Percentiles rank a stretch among this genome's conserved stretches.
Evolutionary conservation across 1,140 invertebrate genomes (phyloP).

Genomic region (Heliothis virescens): DNA sequence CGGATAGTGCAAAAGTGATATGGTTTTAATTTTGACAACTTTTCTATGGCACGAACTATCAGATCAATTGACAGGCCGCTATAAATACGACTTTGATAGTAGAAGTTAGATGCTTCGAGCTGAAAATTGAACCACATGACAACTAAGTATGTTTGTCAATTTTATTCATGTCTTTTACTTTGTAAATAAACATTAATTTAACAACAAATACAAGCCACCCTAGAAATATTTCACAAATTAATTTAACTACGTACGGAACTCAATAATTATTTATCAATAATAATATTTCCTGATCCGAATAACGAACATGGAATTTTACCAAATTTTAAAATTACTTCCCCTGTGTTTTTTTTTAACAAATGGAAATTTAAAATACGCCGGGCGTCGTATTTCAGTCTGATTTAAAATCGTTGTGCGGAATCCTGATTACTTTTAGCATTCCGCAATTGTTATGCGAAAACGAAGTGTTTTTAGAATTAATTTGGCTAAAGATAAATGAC

Average conservation of each 20-base stretch:
- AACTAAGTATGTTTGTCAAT: no score
- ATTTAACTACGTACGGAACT: conserved; percentile 38
- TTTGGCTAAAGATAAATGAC: background rate
- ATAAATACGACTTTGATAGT: no score
- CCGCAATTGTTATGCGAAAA: background rate
- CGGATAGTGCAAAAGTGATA: no score
- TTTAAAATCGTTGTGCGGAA: conserved; percentile 40
- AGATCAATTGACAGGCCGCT: no score
- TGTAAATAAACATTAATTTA: no score
- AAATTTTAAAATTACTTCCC: conserved; percentile 37
- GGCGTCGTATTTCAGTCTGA: conserved; percentile 41
- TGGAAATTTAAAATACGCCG: conserved; percentile 35
- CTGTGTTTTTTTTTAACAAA: conserved; percentile 21
- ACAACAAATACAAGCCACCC: no score
- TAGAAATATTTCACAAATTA: conserved; percentile 14
- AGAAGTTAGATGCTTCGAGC: background rate
- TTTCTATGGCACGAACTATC: no score
- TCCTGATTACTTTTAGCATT: conserved; percentile 40
- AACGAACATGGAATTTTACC: conserved; percentile 15
- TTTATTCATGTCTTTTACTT: no score
- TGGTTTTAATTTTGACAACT: no score
- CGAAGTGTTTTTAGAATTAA: background rate
- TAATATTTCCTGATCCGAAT: conserved; percentile 18
- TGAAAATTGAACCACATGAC: no score
- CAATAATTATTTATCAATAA: conserved; percentile 42